These are phyloP conservation scores for Harmothoe impar DNA, from an alignment of 2,888 invertebrate genomes.

Conservation along the genomic window DNA sequence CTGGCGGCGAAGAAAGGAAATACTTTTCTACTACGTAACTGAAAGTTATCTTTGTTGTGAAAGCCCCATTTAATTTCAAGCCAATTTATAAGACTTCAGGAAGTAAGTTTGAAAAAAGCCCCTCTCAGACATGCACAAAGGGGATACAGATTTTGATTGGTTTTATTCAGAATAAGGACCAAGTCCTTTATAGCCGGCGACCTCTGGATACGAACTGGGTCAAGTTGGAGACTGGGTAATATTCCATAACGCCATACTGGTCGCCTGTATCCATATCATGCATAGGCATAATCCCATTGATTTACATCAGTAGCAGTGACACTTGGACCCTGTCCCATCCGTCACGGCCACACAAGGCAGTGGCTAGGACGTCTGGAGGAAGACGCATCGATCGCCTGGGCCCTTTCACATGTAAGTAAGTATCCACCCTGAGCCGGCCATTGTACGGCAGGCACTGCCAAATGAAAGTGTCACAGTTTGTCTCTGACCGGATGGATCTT, in stretches of 20 bases:
- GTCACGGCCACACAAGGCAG: background rate
- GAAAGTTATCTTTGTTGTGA: too few species aligned
- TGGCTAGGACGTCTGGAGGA: background rate
- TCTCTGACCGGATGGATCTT: constrained; percentile 2
- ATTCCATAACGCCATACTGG: background rate
- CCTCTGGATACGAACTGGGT: background rate
- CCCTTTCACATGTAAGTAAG: constrained; percentile 25
- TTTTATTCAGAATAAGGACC: background rate
- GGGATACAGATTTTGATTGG: too few species aligned
- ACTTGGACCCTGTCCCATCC: constrained; percentile 5
- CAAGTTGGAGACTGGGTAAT: background rate
- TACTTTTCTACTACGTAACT: too few species aligned
- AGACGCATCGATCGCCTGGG: background rate
- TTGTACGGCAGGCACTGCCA: background rate
- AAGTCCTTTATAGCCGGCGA: background rate
- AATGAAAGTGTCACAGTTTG: background rate
- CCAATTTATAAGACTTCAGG: too few species aligned
- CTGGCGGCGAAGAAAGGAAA: too few species aligned
- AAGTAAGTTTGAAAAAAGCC: too few species aligned
- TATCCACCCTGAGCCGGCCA: background rate
- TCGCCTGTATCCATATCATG: constrained; percentile 49
- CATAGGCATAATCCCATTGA: constrained; percentile 54
- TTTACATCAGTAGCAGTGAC: background rate
- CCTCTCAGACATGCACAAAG: too few species aligned
- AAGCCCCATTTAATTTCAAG: too few species aligned